Percentiles rank a stretch among this genome's conserved stretches.
Evolutionary conservation across 2,113 vertebrate species (phyloP).

Genomic region (Hypocryptadius cinnamomeus): DNA sequence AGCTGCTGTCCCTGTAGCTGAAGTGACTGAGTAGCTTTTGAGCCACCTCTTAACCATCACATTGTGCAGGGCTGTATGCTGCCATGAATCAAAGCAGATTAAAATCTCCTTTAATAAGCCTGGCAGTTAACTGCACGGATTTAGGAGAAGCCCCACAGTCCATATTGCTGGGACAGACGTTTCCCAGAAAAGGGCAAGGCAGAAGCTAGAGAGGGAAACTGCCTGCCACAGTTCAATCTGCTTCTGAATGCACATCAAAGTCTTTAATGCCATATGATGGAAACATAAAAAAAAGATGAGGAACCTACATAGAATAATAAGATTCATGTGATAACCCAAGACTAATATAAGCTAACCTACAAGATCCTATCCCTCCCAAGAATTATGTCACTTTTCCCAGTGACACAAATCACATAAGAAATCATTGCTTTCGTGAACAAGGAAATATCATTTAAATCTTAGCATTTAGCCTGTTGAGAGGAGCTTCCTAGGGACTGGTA

Average conservation of each 20-base stretch:
- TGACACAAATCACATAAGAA: neutral
- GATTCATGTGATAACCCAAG: neutral
- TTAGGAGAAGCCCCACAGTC: neutral
- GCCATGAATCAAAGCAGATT: neutral
- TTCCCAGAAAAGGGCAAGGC: neutral
- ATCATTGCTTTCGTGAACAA: neutral
- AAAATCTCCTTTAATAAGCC: neutral
- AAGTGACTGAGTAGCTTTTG: neutral
- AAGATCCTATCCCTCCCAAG: neutral
- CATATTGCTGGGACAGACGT: accelerated
- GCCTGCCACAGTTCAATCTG: neutral
- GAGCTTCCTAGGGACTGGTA: neutral
- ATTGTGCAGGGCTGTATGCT: neutral
- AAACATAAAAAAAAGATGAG: neutral
- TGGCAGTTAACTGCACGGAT: neutral
- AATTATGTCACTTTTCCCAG: neutral
- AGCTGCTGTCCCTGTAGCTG: neutral
- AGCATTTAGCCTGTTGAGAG: neutral
- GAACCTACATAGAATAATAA: neutral
- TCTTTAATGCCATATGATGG: neutral
- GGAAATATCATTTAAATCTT: neutral
- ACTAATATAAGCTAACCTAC: neutral
- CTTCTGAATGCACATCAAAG: neutral
- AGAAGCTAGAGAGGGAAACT: neutral
- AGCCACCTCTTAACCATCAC: neutral